Conservation (phyloP, 2,113 vertebrate species). For the Elephantulus edwardii region DNA sequence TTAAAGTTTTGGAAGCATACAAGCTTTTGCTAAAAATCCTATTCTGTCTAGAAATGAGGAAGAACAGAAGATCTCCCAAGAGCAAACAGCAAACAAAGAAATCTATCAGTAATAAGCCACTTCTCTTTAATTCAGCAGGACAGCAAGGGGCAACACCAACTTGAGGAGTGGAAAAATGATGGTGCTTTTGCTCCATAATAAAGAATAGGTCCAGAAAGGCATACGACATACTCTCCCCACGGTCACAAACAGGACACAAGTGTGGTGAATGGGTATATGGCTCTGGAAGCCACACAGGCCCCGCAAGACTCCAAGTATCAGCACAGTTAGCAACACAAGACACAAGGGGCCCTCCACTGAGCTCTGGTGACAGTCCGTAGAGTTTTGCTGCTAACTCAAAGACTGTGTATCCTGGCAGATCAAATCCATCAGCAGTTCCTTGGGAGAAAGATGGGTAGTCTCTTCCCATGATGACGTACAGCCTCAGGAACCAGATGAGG, state of each 20-base stretch:
- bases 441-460: too few species aligned
- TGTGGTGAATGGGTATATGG: background rate
- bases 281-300: too few species aligned
- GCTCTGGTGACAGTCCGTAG: too few species aligned
- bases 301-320: background rate
- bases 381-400: too few species aligned
- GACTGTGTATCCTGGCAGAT: too few species aligned
- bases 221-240: background rate
- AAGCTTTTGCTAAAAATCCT: constrained; percentile 20
- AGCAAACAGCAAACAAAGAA: background rate
- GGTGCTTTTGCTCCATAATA: too few species aligned
- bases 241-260: background rate
- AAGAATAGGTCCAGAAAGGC: background rate
- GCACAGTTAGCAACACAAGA: background rate
- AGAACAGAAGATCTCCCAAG: background rate
- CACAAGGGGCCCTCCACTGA: too few species aligned
- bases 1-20: background rate
- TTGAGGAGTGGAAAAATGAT: background rate
- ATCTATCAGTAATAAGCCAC: background rate
- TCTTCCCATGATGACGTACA: too few species aligned
- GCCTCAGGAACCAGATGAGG: too few species aligned
- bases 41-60: background rate
- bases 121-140: background rate
- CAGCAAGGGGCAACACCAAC: background rate
- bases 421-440: too few species aligned